These are phyloP conservation scores for Morelia viridis DNA, from an alignment of 2,797 vertebrate species.

Conservation along the genomic window DNA sequence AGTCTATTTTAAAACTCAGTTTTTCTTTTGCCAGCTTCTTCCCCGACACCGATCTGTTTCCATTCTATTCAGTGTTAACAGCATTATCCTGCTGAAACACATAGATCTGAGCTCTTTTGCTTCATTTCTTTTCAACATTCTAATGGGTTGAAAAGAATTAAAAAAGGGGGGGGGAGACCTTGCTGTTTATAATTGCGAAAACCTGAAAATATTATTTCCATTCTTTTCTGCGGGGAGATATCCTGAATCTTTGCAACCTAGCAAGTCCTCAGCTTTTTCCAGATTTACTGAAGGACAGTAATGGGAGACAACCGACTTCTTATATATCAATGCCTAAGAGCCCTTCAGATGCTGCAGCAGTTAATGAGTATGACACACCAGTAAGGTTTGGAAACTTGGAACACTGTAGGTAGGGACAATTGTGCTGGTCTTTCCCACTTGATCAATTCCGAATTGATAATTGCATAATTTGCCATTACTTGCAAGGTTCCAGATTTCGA, in stretches of 20 bases:
- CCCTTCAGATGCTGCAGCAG: neutral
- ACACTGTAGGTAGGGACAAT: neutral
- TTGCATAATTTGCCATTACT: neutral
- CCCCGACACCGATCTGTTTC: neutral
- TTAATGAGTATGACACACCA: neutral
- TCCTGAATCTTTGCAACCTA: neutral
- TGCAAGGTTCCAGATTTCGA: neutral
- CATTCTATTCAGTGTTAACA: neutral
- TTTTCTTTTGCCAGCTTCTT: neutral
- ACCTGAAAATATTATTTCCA: neutral
- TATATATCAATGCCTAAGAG: neutral
- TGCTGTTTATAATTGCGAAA: neutral
- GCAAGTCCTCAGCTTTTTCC: neutral
- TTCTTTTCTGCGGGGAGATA: neutral
- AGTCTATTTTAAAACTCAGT: neutral
- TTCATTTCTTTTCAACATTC: neutral
- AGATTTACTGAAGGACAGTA: neutral
- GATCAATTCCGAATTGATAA: neutral
- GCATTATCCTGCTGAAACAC: neutral
- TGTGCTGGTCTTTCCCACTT: neutral
- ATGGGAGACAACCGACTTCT: neutral
- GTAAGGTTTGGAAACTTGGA: neutral
- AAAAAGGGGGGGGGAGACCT: neutral
- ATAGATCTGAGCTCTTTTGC: neutral
- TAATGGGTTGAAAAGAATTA: neutral